Base-by-base conservation (phyloP, 2,888 invertebrate genomes). In the Stenotaenia linearis region DNA sequence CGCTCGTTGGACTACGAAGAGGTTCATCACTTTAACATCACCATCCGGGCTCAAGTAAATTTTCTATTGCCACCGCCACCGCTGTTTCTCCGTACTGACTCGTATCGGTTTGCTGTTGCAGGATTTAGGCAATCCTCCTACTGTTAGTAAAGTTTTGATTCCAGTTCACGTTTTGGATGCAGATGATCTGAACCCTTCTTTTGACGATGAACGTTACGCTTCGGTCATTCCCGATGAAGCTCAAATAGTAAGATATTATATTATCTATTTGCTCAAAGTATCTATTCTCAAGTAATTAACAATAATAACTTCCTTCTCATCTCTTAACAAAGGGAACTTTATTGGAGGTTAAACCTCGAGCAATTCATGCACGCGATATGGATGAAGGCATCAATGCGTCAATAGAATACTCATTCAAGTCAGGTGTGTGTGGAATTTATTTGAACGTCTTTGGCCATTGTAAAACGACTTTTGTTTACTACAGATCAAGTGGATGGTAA, bases 131-230 rank as follows among this genome's bases (percentile, higher is more conserved):
- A 89, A 90, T 69, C 95, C 95, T 1, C 92, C 95, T 0, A 90
- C 90, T 83, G 90, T 90, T 84, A 91, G 92, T 50, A 93, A 94
- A 84, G 92, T 95, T 0, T 87, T 89, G 32, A 89, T 96, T 3
- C 89, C 90, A 2, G 92, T 96, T 0, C 91, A 92, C 81, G 92
- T 96, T 69, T 90, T 94, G 25, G 96, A 96, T 85, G 95, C 95
- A 0, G 96, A 96, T 84, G 96, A 96, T 86, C 95, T 96, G 87
- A 96, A 96, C 88, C 96, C 96, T 0, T 90, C 90, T 83, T 96
- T 95, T 85, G 85, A 89, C 9, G 90, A 91, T 81, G 93, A 94
- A 75, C 90, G 92, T 81, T 94, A 93, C 85, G 90, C 90, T 61
- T 91, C 93, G 0, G 87, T 90, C 7, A 84, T 96, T 79, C 92